Base-by-base conservation (phyloP, 1,140 invertebrate genomes). In the Magallana angulata region DNA sequence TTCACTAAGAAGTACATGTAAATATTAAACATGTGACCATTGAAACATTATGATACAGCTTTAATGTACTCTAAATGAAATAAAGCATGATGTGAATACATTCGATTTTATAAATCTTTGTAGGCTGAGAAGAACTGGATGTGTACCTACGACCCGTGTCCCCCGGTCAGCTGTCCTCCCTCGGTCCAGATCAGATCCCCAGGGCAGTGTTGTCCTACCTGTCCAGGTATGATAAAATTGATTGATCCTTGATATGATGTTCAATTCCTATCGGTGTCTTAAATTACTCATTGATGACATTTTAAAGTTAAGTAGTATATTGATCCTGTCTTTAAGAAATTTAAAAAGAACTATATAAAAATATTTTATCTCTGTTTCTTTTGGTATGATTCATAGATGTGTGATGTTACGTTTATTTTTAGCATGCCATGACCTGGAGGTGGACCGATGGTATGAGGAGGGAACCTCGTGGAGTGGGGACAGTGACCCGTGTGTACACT, bases 131-230 rank as follows among this genome's bases (percentile, higher is more conserved):
- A 97, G 11, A 95, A 96, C 57, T 95, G 98, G 91, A 97, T 96
- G 3, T 98, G 98, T 94, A 95, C 96, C 5, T 98, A 98, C 92
- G 96, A 97, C 85, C 97, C 97, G 1, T 99, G 98, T 93, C 97
- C 97, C 1, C 97, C 97, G 4, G 95, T 98, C 7, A 96, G 97
- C 24, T 98, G 98, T 94, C 96, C 97, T 48, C 91, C 95, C 76
- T 95, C 95, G 8, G 96, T 96, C 85, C 97, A 97, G 90, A 94
- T 96, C 36, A 96, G 96, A 60, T 95, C 96, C 48, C 95, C 96
- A 1, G 97, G 97, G 3, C 96, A 97, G 91, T 98, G 98, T 93
- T 99, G 98, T 94, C 97, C 98, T 0, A 94, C 95, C 82, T 98
- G 98, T 92, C 96, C 95, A 89, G 97, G 97, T 95, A 95, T 96